Base-by-base conservation (phyloP, 2,888 invertebrate genomes). In the Lycia hirtaria region DNA sequence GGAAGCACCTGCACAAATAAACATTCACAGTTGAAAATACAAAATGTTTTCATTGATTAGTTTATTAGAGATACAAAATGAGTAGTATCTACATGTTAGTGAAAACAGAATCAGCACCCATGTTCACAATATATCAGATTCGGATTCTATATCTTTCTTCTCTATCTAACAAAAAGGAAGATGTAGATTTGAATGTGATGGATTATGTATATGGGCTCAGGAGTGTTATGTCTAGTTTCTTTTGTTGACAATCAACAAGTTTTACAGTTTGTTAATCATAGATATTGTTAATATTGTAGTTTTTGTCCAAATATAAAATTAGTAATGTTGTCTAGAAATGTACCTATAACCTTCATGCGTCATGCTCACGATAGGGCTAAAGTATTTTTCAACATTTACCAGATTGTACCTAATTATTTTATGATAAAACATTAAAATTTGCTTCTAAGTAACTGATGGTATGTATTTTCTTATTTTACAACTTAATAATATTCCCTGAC, bases 241-340 rank as follows among this genome's bases (percentile, higher is more conserved):
- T 69, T 75, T 76, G 79, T 75, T 76, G 68, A 64, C 67, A 68
- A 73, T 60, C 60, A 59, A 73, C 68, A 75, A 72, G 74, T 78
- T 77, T 75, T 75, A 77, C 72, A 73, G 64, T 71, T 50, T 44
- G 50, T 55, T 67, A 68, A 60, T 64, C 68, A 71, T 73, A 71
- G 64, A 72, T 69, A 68, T 73, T 76, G 65, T 67, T 69, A 71
- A 76, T 68, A 64, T 69, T 65, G 62, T 78, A 69, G 64, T 68
- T 58, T 68, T 68, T 69, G 63, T 69, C 75, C 69, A 69, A 68
- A 64, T 69, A 67, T 67, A 63, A n/a, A n/a, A 54, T 56, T 57
- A 51, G 51, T 69, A 63, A 66, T 69, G 69, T 65, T 65, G 63
- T 65, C 54, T 66, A 67, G 64, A 68, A 62, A 66, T 59, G 41